Base-by-base conservation (phyloP, 2,113 vertebrate genomes). In the Orycteropus afer region DNA sequence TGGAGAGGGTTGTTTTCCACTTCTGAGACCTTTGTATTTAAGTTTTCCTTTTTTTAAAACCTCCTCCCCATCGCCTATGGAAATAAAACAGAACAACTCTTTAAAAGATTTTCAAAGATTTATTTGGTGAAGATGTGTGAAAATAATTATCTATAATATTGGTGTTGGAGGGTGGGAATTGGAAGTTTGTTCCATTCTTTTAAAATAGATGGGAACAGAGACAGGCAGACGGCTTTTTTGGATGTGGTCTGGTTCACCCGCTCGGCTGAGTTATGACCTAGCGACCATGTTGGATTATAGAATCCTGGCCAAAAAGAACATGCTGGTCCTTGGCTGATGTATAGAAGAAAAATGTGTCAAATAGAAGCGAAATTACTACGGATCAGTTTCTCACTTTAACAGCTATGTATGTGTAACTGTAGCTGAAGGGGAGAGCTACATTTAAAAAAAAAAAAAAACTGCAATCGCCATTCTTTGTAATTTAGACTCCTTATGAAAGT, bases 71-170 rank as follows among this genome's bases (percentile, higher is more conserved):
- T 2, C 59, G 32, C 18, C 67, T 65, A 45, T 76, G 12, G 45
- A 87, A 86, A 95, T 45, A 90, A 55, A 78, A 49, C 14, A n/a
- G 37, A 42, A 53, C 18, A 61, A 45, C n/a, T 80, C 59, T 55
- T 87, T 67, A 42, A 93, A 80, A 92, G 83, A 0, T 14, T 3
- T 40, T 55, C 59, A 47, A 76, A 80, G 13, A 79, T 83, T 53
- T 86, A 69, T 83, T 91, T 92, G 73, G n/a, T 80, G 42, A 69
- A 74, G 51, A 69, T 49, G 10, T 89, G 23, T 90, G 78, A 91
- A 92, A 87, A 82, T 15, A 23, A 29, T 65, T 71, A 93, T 83
- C 91, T 97, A 59, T 93, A 23, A 79, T 40, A 11, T 67, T 73
- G 55, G n/a, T n/a, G n/a, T n/a, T n/a, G n/a, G n/a, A n/a, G 23